Conservation (phyloP, 1,140 invertebrate species). For the Venustaconcha ellipsiformis region DNA sequence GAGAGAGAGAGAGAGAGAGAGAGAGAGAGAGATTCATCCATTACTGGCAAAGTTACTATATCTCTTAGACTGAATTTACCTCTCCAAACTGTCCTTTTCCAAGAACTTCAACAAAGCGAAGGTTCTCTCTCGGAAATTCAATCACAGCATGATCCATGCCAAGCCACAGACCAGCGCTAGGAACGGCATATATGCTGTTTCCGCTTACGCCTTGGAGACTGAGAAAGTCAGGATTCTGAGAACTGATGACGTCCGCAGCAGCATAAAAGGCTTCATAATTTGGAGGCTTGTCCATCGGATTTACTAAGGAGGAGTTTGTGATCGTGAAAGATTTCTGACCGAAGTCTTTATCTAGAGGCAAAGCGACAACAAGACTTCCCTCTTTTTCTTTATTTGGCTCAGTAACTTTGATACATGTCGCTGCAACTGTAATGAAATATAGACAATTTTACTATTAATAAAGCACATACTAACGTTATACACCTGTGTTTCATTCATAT, state of each 20-base stretch:
- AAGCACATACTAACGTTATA: too few relatives aligned
- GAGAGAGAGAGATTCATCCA: too few relatives aligned
- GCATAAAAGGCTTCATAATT: slow-evolving; percentile 80
- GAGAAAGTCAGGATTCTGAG: slow-evolving; percentile 59
- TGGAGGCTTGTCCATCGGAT: slow-evolving; percentile 71
- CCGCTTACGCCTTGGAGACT: slow-evolving; percentile 71
- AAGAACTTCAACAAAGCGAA: slow-evolving; percentile 82
- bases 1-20: too few relatives aligned
- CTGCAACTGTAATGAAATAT: too few relatives aligned
- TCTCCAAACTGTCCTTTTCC: slow-evolving; percentile 85
- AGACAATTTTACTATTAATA: too few relatives aligned
- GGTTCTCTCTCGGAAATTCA: slow-evolving; percentile 82
- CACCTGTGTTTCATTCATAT: too few relatives aligned
- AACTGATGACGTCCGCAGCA: slow-evolving; percentile 73
- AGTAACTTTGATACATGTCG: too few relatives aligned
- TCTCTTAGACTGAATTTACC: slow-evolving; percentile 70
- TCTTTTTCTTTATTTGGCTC: too few relatives aligned
- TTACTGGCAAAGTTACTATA: neutral
- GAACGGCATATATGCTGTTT: slow-evolving; percentile 69
- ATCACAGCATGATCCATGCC: slow-evolving; percentile 69
- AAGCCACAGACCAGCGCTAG: slow-evolving; percentile 67
- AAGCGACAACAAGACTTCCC: too few relatives aligned
- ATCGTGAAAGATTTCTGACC: too few relatives aligned
- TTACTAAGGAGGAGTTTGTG: neutral
- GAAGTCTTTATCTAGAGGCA: too few relatives aligned